Evolutionary conservation across 2,113 vertebrate genomes (phyloP), one percentile per base, ranked within the genome.

Genomic region (Gymnogyps californianus): DNA sequence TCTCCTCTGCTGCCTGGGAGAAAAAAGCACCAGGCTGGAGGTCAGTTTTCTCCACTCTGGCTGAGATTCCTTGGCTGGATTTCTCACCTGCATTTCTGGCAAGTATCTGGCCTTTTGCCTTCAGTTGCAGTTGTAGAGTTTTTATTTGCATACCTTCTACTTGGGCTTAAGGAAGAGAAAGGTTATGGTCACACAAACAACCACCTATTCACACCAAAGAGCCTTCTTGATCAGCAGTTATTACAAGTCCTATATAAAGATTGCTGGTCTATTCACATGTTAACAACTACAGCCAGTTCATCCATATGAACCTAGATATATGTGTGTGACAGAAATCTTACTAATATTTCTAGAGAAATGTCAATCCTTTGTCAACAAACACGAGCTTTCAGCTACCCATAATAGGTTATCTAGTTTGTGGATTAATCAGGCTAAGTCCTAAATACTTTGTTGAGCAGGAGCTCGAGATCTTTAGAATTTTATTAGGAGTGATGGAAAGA

Each of bases 71-170:
- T 61, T 49, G 21, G 6, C 57, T 76, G 42, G 28, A 34, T 91
- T 93, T 72, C 58, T 89, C 58, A 64, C 54, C 20, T 80, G 32
- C 4, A 17, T 83, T 89, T 62, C 42, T 76, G n/a, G 19, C 24
- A 92, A 57, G 11, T 79, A 16, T 38, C 51, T 92, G 75, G 34
- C n/a, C 20, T 94, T 91, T 89, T 58, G 13, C n/a, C 52, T 91
- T 83, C 58, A 59, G 31, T 10, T 64, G 16, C 13, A 71, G 18
- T 44, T 2, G 1, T n/a, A 46, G 44, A 46, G 25, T 2, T 59
- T 75, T 80, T 59, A 49, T 94, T 93, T 80, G 7, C 21, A 32
- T 64, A 29, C 3, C 16, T 88, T 44, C 52, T 72, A 42, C 21
- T 49, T 71, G 46, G 26, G 21, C 8, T 83, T 71, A 58, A 72